A percentile compares a stretch with the other conserved stretches of the same genome.
These are phyloP conservation scores for Agonopterix subpropinquella DNA, from an alignment of 2,888 invertebrate species.

Conservation along the genomic window DNA sequence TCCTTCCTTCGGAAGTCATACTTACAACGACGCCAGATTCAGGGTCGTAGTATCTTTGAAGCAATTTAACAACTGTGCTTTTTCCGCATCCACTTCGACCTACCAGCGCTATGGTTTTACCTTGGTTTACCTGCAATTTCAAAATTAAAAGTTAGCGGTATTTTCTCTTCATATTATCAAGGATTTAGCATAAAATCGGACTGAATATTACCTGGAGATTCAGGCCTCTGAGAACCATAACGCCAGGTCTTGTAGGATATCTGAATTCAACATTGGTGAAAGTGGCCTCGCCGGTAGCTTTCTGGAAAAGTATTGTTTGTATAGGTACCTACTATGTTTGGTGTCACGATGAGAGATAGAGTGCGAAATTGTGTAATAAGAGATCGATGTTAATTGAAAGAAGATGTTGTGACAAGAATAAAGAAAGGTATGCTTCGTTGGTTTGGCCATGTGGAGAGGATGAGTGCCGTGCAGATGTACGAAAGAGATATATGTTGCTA, in stretches of 20 bases:
- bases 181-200: not conserved
- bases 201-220: conserved; percentile 62
- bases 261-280: conserved; percentile 81
- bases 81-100: conserved; percentile 91
- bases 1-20: too few species aligned
- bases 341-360: too few species aligned
- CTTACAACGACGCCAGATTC: conserved; percentile 76
- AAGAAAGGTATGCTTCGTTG: too few species aligned
- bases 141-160: not conserved
- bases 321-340: too few species aligned
- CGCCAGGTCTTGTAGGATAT: conserved; percentile 84
- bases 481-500: too few species aligned
- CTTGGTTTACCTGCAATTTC: conserved; percentile 45
- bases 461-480: too few species aligned
- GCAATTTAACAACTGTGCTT: conserved; percentile 86
- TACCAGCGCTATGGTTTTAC: conserved; percentile 83
- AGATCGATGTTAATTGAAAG: too few species aligned
- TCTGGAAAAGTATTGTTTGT: conserved; percentile 26
- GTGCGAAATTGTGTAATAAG: too few species aligned
- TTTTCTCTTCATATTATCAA: not conserved
- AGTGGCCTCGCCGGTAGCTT: conserved; percentile 77
- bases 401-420: too few species aligned
- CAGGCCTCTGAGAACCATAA: conserved; percentile 79
- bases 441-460: too few species aligned
- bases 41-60: conserved; percentile 89